Percentiles rank a stretch among this genome's conserved stretches.
Conservation (phyloP, 2,888 invertebrate species). For the Rambutsinella grinnellia region DNA sequence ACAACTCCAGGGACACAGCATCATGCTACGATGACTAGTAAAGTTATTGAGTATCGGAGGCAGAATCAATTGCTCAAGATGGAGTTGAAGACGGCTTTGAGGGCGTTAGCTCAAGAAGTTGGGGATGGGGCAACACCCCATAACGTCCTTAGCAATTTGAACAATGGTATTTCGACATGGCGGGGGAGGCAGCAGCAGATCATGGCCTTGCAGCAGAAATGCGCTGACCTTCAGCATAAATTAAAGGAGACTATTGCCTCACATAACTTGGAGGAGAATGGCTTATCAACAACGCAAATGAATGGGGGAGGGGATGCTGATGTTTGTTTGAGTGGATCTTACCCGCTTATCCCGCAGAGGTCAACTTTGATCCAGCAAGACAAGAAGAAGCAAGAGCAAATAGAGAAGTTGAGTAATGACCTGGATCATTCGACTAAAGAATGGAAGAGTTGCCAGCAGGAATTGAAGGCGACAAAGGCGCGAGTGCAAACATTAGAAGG, state of each 20-base stretch:
- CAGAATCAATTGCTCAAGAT: constrained; percentile 78
- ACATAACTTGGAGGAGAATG: neutral
- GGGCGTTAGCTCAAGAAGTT: constrained; percentile 80
- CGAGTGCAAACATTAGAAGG: constrained; percentile 79
- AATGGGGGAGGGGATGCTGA: constrained; percentile 31
- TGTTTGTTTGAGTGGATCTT: neutral
- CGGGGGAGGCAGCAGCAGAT: constrained; percentile 85
- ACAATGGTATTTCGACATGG: constrained; percentile 72
- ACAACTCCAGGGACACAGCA: constrained; percentile 52
- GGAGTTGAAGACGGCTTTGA: constrained; percentile 71
- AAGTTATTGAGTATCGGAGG: constrained; percentile 72
- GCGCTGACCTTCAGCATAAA: constrained; percentile 78
- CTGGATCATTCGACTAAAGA: constrained; percentile 73
- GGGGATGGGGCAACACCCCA: constrained; percentile 80
- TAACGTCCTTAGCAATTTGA: constrained; percentile 71
- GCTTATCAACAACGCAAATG: neutral
- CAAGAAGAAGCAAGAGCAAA: constrained; percentile 71
- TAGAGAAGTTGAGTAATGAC: constrained; percentile 76
- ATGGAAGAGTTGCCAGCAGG: constrained; percentile 72
- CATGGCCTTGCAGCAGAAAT: constrained; percentile 77
- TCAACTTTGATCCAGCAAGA: constrained; percentile 40
- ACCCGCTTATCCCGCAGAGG: constrained; percentile 15
- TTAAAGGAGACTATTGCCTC: constrained; percentile 35
- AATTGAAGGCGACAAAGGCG: constrained; percentile 71
- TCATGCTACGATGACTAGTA: constrained; percentile 55